Evolutionary conservation across 2,888 invertebrate species (phyloP).

Genomic region (Cheilosia soror): DNA sequence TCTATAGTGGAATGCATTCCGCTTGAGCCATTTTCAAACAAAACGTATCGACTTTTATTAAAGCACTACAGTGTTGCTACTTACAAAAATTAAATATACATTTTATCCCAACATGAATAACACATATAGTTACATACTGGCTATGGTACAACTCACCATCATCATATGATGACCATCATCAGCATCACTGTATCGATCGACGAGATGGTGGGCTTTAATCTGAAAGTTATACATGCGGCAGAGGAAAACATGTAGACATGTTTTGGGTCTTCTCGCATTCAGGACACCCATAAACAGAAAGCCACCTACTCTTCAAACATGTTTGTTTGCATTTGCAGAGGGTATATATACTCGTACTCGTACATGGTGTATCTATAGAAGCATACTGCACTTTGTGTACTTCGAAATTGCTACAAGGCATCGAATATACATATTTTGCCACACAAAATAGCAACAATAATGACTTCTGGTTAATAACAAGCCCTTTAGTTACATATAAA

Average conservation of each 20-base stretch:
- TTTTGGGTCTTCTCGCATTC: constrained; percentile 34
- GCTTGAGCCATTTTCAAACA: not conserved
- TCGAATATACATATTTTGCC: not conserved
- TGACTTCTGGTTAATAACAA: constrained; percentile 7
- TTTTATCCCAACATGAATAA: not conserved
- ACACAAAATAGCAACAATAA: constrained; percentile 2
- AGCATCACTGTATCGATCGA: constrained; percentile 17
- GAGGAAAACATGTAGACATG: constrained; percentile 10
- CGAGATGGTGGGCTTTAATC: constrained; percentile 31
- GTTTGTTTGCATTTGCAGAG: constrained; percentile 20
- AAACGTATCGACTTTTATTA: constrained; percentile 14
- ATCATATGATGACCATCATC: not conserved
- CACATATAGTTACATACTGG: constrained; percentile 2
- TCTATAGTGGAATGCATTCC: not conserved
- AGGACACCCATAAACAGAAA: not conserved
- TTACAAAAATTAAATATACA: not conserved
- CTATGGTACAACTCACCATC: constrained; percentile 38
- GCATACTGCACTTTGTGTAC: not conserved
- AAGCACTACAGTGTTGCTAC: not conserved
- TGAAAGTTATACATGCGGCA: constrained; percentile 18
- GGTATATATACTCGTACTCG: not conserved
- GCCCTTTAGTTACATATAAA: not conserved
- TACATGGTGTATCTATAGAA: not conserved
- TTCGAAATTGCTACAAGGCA: constrained; percentile 2
- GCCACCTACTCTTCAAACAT: constrained; percentile 20